Conservation (phyloP, 2,113 vertebrate species). For the Eulemur rufifrons region DNA sequence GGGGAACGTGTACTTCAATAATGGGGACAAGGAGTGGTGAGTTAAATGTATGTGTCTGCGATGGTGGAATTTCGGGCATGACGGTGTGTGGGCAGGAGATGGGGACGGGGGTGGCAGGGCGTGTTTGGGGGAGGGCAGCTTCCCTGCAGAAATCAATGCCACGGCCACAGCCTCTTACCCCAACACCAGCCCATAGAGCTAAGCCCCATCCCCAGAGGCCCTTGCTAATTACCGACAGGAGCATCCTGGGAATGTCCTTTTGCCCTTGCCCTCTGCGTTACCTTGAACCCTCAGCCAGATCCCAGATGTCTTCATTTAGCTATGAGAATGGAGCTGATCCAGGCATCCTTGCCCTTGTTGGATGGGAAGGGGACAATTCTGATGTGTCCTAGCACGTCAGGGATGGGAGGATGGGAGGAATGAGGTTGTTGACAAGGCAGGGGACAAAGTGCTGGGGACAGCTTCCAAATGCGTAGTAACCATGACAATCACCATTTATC, state of each 20-base stretch:
- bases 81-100: neutral
- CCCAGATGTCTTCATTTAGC: neutral
- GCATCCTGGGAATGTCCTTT: neutral
- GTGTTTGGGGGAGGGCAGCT: neutral
- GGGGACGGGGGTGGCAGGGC: neutral
- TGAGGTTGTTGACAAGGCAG: neutral
- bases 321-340: neutral
- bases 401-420: neutral
- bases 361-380: neutral
- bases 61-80: neutral
- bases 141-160: neutral
- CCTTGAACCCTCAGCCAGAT: neutral
- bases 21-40: neutral
- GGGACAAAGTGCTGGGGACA: neutral
- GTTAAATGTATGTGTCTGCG: neutral
- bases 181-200: neutral
- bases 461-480: neutral
- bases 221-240: neutral
- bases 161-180: neutral
- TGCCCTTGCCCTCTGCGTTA: neutral
- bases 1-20: neutral
- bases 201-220: neutral
- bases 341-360: neutral
- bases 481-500: neutral
- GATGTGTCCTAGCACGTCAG: neutral